phyloP scores from a whole-genome alignment of 2,113 vertebrate genomes.

The Heptranchias perlo region DNA sequence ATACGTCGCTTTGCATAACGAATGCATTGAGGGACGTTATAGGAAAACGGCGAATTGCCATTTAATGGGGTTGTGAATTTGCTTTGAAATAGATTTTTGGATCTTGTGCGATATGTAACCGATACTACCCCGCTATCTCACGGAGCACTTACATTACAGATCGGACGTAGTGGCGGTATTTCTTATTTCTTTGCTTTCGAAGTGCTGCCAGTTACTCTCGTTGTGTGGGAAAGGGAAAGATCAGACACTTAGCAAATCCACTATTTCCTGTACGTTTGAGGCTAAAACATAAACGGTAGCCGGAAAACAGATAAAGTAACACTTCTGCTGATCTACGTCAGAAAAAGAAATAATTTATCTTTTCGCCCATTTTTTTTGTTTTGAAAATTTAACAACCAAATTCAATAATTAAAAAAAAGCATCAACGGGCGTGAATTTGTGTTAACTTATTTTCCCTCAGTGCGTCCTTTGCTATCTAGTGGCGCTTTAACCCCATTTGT shows the following conservation, averaged over 20 bases:
- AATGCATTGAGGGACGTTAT: background rate
- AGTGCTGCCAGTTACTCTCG: background rate
- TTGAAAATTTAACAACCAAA: background rate
- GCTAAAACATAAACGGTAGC: background rate
- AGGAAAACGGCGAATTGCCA: background rate
- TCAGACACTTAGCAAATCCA: conserved; percentile 18
- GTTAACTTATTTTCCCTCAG: background rate
- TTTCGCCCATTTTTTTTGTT: background rate
- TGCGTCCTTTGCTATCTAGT: background rate
- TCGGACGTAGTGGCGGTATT: background rate
- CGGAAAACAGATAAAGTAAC: background rate
- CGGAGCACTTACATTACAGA: background rate
- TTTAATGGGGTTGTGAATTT: conserved; percentile 10
- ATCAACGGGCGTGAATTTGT: background rate
- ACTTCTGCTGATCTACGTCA: background rate
- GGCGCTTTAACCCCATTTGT: too few species aligned
- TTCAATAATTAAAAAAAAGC: background rate
- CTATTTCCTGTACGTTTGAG: background rate
- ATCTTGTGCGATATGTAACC: background rate
- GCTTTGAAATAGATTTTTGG: conserved; percentile 4
- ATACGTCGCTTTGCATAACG: background rate
- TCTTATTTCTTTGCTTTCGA: background rate
- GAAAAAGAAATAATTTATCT: background rate
- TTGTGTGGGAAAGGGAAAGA: background rate
- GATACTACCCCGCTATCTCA: background rate